These are phyloP conservation scores for Pavo muticus DNA, from an alignment of 2,113 vertebrate genomes.

Conservation along the genomic window DNA sequence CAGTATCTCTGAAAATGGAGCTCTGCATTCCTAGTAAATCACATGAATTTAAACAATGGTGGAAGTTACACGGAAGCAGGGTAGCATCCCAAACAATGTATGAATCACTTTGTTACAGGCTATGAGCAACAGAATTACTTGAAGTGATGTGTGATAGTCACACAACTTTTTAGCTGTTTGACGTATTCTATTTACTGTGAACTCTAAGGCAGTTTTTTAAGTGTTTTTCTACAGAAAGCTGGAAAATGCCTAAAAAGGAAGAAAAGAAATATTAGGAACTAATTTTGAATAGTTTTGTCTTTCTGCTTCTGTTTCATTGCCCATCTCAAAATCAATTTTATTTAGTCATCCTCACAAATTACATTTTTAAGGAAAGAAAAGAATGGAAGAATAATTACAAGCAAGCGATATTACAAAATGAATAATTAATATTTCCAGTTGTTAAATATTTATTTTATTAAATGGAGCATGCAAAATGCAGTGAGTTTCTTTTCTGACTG, in stretches of 20 bases:
- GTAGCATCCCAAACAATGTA: neutral
- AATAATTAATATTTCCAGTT: slow-evolving; percentile 53
- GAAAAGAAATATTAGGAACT: neutral
- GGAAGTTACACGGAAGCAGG: neutral
- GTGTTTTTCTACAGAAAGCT: neutral
- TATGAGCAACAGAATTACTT: neutral
- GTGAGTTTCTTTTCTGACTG: neutral
- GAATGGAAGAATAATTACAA: slow-evolving; percentile 32
- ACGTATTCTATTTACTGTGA: neutral
- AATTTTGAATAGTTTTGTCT: neutral
- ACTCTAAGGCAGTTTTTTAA: neutral
- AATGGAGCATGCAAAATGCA: slow-evolving; percentile 14
- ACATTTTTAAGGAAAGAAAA: neutral
- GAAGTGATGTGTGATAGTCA: neutral
- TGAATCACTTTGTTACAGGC: neutral
- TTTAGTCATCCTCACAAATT: neutral
- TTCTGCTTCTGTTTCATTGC: neutral
- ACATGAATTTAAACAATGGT: neutral
- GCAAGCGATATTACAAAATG: slow-evolving; percentile 26
- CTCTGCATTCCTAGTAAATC: neutral
- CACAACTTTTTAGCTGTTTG: accelerated
- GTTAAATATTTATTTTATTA: slow-evolving; percentile 72
- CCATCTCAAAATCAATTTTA: neutral
- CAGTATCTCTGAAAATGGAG: neutral
- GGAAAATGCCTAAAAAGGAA: neutral